These are phyloP conservation scores for Acleris sparsana DNA, from an alignment of 2,888 invertebrate species.

Conservation along the genomic window DNA sequence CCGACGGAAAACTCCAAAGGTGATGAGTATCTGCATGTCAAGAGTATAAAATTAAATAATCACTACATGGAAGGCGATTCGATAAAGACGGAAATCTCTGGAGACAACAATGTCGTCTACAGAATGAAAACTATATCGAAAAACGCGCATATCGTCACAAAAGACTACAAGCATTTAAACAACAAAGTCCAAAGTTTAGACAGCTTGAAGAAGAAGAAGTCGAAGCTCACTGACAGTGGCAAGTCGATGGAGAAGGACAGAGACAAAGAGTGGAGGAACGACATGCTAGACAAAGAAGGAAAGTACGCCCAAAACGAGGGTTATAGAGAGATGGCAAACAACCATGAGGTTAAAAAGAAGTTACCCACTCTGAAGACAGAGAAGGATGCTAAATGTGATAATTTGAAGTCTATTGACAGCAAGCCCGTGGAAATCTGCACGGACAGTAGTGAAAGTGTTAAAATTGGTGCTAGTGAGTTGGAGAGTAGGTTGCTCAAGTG, in stretches of 20 bases:
- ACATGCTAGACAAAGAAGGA: constrained; percentile 81
- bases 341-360: constrained; percentile 76
- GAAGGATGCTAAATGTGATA: constrained; percentile 72
- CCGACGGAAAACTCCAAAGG: constrained; percentile 67
- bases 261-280: constrained; percentile 84
- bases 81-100: constrained; percentile 72
- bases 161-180: constrained; percentile 71
- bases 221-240: constrained; percentile 63
- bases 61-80: constrained; percentile 65
- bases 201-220: constrained; percentile 74
- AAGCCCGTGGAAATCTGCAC: constrained; percentile 67
- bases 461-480: constrained; percentile 72
- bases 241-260: constrained; percentile 65
- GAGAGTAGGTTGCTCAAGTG: constrained; percentile 71
- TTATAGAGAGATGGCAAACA: constrained; percentile 76
- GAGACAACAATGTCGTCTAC: constrained; percentile 72
- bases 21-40: constrained; percentile 72
- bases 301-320: constrained; percentile 79
- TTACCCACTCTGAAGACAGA: constrained; percentile 70
- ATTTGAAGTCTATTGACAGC: constrained; percentile 64
- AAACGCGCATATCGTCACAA: constrained; percentile 79
- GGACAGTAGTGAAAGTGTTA: constrained; percentile 61
- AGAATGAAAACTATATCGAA: constrained; percentile 79
- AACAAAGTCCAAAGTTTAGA: constrained; percentile 63
- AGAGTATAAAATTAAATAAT: constrained; percentile 71